Percentiles rank a stretch among this genome's conserved stretches.
Conservation (phyloP, 2,888 invertebrate genomes). For the Thysanoteuthis rhombus region DNA sequence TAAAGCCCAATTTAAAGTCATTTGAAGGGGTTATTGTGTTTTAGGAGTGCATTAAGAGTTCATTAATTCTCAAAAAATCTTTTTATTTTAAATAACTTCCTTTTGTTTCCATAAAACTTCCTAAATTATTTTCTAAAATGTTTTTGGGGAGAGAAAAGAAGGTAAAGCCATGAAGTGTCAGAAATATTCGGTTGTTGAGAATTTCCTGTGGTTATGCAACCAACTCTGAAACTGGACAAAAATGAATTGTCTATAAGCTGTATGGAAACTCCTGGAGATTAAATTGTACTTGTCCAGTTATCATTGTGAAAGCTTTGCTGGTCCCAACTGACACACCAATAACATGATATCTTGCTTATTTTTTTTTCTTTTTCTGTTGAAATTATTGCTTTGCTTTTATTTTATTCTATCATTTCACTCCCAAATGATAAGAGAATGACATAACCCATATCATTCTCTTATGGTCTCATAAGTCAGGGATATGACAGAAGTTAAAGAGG, state of each 20-base stretch:
- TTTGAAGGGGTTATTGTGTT: no score
- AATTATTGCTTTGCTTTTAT: not conserved
- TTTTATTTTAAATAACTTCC: no score
- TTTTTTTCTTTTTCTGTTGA: not conserved
- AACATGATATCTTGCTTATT: no score
- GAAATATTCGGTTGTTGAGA: not conserved
- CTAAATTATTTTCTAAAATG: no score
- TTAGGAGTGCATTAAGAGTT: no score
- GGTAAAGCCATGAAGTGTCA: no score
- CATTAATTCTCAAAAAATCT: no score
- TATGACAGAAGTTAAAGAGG: no score
- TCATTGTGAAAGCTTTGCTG: not conserved
- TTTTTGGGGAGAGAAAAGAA: no score
- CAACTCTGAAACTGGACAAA: not conserved
- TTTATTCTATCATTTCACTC: not conserved
- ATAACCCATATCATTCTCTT: not conserved
- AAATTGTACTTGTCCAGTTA: not conserved
- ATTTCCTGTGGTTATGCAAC: not conserved
- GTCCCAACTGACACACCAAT: not conserved
- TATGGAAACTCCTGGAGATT: not conserved
- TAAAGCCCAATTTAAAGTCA: no score
- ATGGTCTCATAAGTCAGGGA: not conserved
- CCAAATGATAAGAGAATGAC: no score
- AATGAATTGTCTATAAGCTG: not conserved
- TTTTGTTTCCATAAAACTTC: no score